These are phyloP conservation scores for Corydoras maculifer DNA, from an alignment of 2,113 vertebrate genomes.

Conservation along the genomic window DNA sequence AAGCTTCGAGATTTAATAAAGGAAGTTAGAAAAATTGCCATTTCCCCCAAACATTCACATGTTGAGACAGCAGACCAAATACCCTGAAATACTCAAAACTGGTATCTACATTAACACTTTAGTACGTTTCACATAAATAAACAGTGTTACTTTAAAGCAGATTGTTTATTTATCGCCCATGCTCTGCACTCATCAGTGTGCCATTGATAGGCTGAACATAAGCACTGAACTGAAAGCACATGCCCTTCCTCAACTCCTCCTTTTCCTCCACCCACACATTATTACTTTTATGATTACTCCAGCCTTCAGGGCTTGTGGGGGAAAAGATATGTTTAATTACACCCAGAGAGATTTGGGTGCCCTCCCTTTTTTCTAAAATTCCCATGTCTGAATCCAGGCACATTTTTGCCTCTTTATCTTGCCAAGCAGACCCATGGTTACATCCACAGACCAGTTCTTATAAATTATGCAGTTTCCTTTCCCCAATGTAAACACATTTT, in stretches of 20 bases:
- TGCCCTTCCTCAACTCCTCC: slow-evolving; percentile 2
- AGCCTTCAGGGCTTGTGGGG: slow-evolving; percentile 50
- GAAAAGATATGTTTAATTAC: slow-evolving; percentile 45
- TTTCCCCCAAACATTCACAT: too few species aligned
- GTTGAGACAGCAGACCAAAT: too few species aligned
- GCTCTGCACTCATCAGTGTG: slow-evolving; percentile 24
- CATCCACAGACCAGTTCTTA: not conserved
- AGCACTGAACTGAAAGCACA: slow-evolving; percentile 34
- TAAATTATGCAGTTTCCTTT: not conserved
- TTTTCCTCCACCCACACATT: slow-evolving; percentile 48
- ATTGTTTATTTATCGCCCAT: slow-evolving; percentile 23
- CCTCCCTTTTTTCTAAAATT: slow-evolving; percentile 17
- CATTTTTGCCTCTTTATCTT: slow-evolving; percentile 3
- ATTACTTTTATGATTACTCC: slow-evolving; percentile 50
- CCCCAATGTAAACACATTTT: not conserved
- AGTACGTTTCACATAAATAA: not conserved
- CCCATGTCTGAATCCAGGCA: not conserved
- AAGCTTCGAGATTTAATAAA: too few species aligned
- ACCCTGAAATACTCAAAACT: too few species aligned
- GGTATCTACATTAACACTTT: not conserved
- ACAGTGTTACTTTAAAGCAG: slow-evolving; percentile 3
- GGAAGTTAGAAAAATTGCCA: too few species aligned
- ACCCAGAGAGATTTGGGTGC: slow-evolving; percentile 43
- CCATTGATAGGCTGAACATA: slow-evolving; percentile 33
- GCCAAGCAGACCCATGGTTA: not conserved